Evolutionary conservation across 2,888 invertebrate species (phyloP), one percentile per base, ranked within the genome.

Genomic region (Panopea generosa): DNA sequence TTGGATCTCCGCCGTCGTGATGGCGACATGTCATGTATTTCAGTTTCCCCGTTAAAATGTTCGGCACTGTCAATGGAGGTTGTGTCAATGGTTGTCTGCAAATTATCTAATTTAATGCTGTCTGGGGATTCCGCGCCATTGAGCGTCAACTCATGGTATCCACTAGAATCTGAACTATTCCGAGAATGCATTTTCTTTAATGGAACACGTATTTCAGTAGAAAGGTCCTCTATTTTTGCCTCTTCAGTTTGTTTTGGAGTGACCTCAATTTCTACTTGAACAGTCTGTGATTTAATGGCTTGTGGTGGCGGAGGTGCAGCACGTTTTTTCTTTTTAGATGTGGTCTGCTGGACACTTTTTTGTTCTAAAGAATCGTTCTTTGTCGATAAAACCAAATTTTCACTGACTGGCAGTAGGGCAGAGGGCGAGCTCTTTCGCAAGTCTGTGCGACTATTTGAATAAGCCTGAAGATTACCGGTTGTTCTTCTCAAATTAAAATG

Each of bases 151-250:
- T 95, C 95, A 90, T 95, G 95, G 89, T 95, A 95, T 0, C 95
- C 95, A 69, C 95, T 95, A 84, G 95, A 95, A 90, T 95, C 95
- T 77, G 95, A 95, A 91, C 95, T 95, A 88, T 95, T 95, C 78
- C 95, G 93, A 49, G 95, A 95, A 93, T 95, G 95, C 49, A 80
- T 74, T 81, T 84, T 85, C 47, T 89, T 88, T 90, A 82, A 91
- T 62, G 62, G 83, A 69, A 77, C 71, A 68, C 77, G 83, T 71
- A 69, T 77, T 49, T 83, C 79, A 7, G 75, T 16, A 4, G 33
- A 55, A 43, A 75, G 50, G 26, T 72, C 68, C 20, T 66, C 76
- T 47, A 77, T 66, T 47, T 56, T 62, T 16, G 56, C 61, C 29
- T 67, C 56, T 26, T 71, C 72, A 20, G 55, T 49, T 14, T 71